Evolutionary conservation across 2,888 invertebrate species (phyloP).

Genomic region (Hololepta plana): DNA sequence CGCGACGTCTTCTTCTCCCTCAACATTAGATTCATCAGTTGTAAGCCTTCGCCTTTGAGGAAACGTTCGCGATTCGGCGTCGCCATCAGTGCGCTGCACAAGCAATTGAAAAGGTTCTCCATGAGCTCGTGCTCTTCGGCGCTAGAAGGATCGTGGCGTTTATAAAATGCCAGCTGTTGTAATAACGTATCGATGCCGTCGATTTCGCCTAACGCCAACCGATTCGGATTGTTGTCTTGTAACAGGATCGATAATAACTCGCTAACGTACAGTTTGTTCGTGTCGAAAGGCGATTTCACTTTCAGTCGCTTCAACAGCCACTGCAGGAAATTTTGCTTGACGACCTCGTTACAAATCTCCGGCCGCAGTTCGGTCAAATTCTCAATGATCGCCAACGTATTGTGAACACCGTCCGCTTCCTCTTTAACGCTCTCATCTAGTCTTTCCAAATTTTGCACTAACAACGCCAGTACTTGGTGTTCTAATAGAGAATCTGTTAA

Average conservation of each 20-base stretch:
- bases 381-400: conserved; percentile 75
- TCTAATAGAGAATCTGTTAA: conserved; percentile 76
- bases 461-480: conserved; percentile 69
- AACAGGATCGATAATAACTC: conserved; percentile 91
- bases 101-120: conserved; percentile 94
- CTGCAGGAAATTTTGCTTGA: conserved; percentile 74
- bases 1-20: conserved; percentile 93
- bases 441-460: conserved; percentile 85
- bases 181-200: conserved; percentile 93
- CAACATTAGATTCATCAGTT: conserved; percentile 98
- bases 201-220: conserved; percentile 66
- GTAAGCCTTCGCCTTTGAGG: conserved; percentile 89
- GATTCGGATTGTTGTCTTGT: conserved; percentile 74
- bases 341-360: conserved; percentile 67
- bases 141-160: conserved; percentile 79
- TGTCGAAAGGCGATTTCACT: conserved; percentile 78
- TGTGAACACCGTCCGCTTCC: conserved; percentile 91
- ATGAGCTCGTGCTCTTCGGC: conserved; percentile 94
- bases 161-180: conserved; percentile 88
- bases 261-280: conserved; percentile 87
- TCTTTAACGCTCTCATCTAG: conserved; percentile 87
- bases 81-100: conserved; percentile 87
- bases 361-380: conserved; percentile 85
- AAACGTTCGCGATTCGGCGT: conserved; percentile 81
- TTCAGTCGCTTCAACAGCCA: conserved; percentile 87